Evolutionary conservation across 1,140 invertebrate genomes (phyloP), one percentile per base, ranked within the genome.

Genomic region (Bombus huntii): DNA sequence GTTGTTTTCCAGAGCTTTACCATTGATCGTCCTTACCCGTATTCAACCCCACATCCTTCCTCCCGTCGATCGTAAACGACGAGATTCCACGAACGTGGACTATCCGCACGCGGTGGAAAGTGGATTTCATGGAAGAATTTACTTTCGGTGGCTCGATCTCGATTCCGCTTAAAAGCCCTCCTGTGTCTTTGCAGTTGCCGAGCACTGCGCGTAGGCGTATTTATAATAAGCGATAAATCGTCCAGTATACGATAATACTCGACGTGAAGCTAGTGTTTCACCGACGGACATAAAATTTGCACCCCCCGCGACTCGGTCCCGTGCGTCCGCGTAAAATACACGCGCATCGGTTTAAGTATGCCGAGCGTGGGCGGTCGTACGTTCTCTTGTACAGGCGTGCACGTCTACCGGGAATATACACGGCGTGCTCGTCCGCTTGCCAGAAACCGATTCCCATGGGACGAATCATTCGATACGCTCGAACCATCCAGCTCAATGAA

Each of bases 221-320:
- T 93, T 92, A 92, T 94, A 94, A 93, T 93, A 94, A 94, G 89
- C 92, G 88, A 92, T 93, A 90, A 92, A 92, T 92, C 91, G 89
- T 77, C 28, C 84, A 79, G 66, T 91, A 92, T 90, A 90, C 74
- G 53, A 89, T 93, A 93, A 93, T 94, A 89, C 90, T 86, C 83
- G 83, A 28, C 88, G 62, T 73, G 59, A 85, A 80, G 81, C 88
- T 22, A 15, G 65, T 18, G 65, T 34, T 34, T 22, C 65, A 65
- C 78, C 75, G 80, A 82, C 85, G 78, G 47, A 86, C 85, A 76
- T 92, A 92, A 91, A 91, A 89, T 91, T 90, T 91, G 78, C 65
- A 87, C 81, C 79, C 83, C 70, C 18, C 18, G 31, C n/a, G 42
- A 47, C 12, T 53, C 53, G 74, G 31, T 25, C 79, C 39, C 39